phyloP scores from a whole-genome alignment of 2,113 vertebrate genomes.

The Salminus brasiliensis region DNA sequence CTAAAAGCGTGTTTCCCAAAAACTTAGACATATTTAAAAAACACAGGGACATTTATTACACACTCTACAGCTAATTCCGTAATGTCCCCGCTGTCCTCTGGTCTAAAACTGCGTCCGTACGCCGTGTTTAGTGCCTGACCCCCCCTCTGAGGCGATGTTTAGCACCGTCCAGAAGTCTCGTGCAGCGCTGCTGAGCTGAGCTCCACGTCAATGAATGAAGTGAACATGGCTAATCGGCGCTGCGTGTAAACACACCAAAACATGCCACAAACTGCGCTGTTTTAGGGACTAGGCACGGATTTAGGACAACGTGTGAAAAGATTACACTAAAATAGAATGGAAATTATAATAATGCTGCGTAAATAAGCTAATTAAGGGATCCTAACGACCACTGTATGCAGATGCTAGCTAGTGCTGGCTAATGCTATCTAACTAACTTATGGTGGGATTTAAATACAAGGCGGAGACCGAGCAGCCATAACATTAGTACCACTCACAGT shows the following conservation, averaged over 20 bases:
- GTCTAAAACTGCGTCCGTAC: background rate
- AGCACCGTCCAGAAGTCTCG: background rate
- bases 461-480: no score
- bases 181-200: background rate
- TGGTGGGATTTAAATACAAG: no score
- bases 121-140: no score
- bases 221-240: background rate
- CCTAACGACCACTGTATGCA: no score
- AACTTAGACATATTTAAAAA: background rate
- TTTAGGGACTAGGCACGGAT: background rate
- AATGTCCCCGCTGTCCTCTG: no score
- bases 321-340: no score
- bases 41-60: background rate
- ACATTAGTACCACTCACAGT: no score
- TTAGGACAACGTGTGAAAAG: no score
- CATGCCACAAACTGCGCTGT: background rate
- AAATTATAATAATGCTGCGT: background rate
- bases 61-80: background rate
- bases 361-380: no score
- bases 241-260: background rate
- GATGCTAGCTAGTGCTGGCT: no score
- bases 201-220: conserved; percentile 5
- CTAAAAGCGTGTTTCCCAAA: background rate
- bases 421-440: no score
- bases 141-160: background rate